A percentile compares a stretch with the other conserved stretches of the same genome.
These are phyloP conservation scores for Ramphastos sulfuratus DNA, from an alignment of 2,113 vertebrate species.

Conservation along the genomic window DNA sequence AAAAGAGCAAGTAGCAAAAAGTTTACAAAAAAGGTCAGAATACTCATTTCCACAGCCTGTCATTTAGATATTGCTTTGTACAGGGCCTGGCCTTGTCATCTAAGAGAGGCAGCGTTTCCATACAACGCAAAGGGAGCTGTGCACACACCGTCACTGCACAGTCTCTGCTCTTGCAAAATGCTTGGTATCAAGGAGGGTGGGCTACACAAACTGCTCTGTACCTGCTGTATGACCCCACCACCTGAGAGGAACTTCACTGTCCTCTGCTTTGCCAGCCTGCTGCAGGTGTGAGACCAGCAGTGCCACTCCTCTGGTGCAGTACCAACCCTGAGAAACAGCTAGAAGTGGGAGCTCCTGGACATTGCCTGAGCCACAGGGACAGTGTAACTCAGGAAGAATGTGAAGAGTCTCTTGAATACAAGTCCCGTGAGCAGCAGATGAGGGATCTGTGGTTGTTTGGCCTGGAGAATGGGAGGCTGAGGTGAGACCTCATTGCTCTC, in stretches of 20 bases:
- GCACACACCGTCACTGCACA: neutral
- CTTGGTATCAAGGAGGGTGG: rapidly evolving
- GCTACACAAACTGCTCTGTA: neutral
- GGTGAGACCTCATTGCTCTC: no score
- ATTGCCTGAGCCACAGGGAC: neutral
- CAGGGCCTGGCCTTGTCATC: neutral
- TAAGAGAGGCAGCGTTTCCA: neutral
- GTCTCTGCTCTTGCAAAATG: neutral
- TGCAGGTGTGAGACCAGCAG: neutral
- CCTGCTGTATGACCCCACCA: rapidly evolving
- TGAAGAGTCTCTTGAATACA: rapidly evolving
- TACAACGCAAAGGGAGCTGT: neutral
- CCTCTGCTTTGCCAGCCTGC: neutral
- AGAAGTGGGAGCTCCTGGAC: neutral
- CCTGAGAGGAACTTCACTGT: neutral
- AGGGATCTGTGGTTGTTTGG: no score
- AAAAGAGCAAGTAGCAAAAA: neutral
- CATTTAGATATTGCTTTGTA: slow-evolving; percentile 14
- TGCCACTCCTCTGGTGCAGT: rapidly evolving
- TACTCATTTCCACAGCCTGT: neutral
- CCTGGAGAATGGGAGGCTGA: no score
- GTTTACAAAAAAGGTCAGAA: slow-evolving; percentile 45
- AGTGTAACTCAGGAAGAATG: rapidly evolving
- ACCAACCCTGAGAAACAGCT: neutral
- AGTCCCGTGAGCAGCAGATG: no score